Base-by-base conservation (phyloP, 2,113 vertebrate species). In the Hystrix cristata region DNA sequence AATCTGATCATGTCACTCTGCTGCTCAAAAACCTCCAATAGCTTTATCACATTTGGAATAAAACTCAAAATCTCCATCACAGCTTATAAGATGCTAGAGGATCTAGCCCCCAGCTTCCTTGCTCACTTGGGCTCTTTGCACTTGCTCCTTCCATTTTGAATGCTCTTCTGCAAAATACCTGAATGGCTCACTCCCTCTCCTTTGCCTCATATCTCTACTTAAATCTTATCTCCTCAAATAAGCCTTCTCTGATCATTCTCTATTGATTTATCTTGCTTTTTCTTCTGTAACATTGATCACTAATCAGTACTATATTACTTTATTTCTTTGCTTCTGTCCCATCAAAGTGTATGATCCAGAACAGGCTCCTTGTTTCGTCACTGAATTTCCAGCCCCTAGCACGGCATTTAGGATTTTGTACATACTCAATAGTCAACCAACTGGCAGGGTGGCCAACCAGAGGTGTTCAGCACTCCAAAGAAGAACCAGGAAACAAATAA, bases 281-380 rank as follows among this genome's bases (percentile, higher is more conserved):
- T 16, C 83, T 51, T 46, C 65, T 34, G 67, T 5, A 90, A 23
- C n/a, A 91, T 1, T 64, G 34, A 69, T 62, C 91, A 74, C 18
- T 91, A 76, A 76, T 51, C 27, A 65, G 71, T 65, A 72, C 55
- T 64, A 86, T 38, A 53, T 57, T 60, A 48, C 21, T 91, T 55
- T 78, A 38, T 67, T 76, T 86, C 1, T 88, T 92, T 86, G 38
- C n/a, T 87, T 87, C 25, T 64, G 3, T 80, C 78, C 14, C 38
- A 92, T 16, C 88, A 94, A 94, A 88, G 55, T 82, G 21, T 88
- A 78, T 64, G 31, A 95, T 18, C 43, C 69, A 71, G 25, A 95
- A 23, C 2, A 95, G 25, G 12, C n/a, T 87, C 25, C 83, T 79
- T 85, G n/a, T 89, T 71, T 91, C 64, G 72, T 57, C 29, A 85